Conservation (phyloP, 2,797 vertebrate species). For the Anas acuta region DNA sequence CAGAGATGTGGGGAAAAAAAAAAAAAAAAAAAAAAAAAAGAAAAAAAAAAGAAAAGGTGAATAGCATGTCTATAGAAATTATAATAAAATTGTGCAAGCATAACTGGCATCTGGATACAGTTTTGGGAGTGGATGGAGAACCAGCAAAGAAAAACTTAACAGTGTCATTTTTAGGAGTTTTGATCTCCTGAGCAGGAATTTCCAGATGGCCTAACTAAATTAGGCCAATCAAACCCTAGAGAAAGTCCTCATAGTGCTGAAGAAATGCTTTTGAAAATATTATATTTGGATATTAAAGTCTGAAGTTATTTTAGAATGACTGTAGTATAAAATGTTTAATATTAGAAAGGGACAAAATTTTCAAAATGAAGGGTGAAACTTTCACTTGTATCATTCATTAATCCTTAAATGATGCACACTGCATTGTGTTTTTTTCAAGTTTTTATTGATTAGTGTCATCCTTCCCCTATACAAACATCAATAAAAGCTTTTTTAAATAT, state of each 20-base stretch:
- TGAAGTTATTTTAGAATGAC: neutral
- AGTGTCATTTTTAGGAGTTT: neutral
- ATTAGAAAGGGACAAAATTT: neutral
- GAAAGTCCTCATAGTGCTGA: neutral
- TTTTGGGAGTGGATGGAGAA: neutral
- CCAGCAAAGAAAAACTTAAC: neutral
- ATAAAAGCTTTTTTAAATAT: neutral
- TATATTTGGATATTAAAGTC: neutral
- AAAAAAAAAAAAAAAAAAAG: neutral
- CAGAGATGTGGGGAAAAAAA: neutral
- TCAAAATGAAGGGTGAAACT: neutral
- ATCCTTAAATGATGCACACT: neutral
- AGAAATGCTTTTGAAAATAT: neutral
- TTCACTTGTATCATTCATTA: neutral
- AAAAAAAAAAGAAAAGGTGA: neutral
- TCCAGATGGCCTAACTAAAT: neutral
- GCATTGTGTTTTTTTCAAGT: neutral
- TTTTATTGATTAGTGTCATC: neutral
- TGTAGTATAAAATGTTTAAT: neutral
- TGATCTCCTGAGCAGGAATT: neutral
- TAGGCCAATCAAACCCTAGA: neutral
- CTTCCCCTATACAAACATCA: neutral
- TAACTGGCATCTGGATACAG: neutral
- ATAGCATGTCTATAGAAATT: neutral
- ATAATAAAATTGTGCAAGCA: neutral